Conservation (phyloP, 2,888 invertebrate species). For the Drosophila vallismaia region DNA sequence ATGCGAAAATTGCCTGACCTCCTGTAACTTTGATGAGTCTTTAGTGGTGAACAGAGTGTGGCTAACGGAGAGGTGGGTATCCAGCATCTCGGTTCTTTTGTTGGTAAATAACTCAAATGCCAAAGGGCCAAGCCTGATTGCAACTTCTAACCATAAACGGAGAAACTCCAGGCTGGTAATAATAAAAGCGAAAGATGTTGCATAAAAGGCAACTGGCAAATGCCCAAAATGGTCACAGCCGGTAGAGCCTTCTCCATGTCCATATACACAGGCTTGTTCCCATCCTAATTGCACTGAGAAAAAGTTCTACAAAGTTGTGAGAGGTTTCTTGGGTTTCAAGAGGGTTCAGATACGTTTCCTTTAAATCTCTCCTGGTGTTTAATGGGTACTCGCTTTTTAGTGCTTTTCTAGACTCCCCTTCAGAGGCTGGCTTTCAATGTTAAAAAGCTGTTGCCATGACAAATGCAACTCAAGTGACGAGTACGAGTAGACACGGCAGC, state of each 20-base stretch:
- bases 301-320: background rate
- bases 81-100: constrained; percentile 8
- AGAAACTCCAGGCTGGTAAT: constrained; percentile 28
- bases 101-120: constrained; percentile 35
- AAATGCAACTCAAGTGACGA: constrained; percentile 79
- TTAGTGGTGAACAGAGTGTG: constrained; percentile 21
- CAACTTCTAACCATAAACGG: constrained; percentile 73
- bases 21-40: constrained; percentile 24
- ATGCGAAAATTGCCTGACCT: constrained; percentile 44
- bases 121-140: constrained; percentile 41
- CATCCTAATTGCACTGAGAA: constrained; percentile 9
- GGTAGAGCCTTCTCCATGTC: constrained; percentile 34
- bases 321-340: background rate
- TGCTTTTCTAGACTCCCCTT: constrained; percentile 24
- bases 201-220: constrained; percentile 70
- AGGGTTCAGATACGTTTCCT: too few relatives aligned
- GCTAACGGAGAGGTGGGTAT: constrained; percentile 14
- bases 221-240: constrained; percentile 69
- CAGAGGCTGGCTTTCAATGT: constrained; percentile 50
- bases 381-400: background rate
- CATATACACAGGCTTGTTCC: constrained; percentile 11
- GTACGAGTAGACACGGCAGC: constrained; percentile 41
- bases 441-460: constrained; percentile 61
- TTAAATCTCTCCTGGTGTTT: background rate
- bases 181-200: constrained; percentile 70